Conservation (phyloP, 2,888 invertebrate species). For the Habrosyne pyritoides region DNA sequence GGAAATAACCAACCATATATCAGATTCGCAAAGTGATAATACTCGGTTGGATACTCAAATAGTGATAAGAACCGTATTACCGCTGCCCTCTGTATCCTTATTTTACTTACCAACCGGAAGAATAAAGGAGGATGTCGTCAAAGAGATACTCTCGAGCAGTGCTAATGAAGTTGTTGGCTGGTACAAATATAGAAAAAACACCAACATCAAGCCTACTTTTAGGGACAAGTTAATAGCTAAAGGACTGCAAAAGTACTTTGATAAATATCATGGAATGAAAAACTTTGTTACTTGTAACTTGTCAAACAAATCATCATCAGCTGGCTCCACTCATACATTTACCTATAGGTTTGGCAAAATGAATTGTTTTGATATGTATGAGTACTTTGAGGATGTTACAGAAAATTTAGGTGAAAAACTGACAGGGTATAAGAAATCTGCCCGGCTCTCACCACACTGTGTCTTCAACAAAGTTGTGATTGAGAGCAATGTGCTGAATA, state of each 20-base stretch:
- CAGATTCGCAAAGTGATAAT: conserved; percentile 86
- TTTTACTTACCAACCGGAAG: conserved; percentile 84
- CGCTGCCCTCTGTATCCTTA: conserved; percentile 81
- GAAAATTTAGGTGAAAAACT: conserved; percentile 80
- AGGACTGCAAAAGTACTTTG: conserved; percentile 84
- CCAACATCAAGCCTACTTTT: conserved; percentile 82
- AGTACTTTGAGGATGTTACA: conserved; percentile 79
- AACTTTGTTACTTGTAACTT: conserved; percentile 86
- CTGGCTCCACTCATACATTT: conserved; percentile 84
- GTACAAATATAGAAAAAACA: conserved; percentile 85
- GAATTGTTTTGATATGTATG: conserved; percentile 79
- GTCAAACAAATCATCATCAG: conserved; percentile 76
- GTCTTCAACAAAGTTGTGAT: conserved; percentile 72
- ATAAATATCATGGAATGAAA: conserved; percentile 78
- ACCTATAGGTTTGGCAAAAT: conserved; percentile 85
- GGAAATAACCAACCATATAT: conserved; percentile 86
- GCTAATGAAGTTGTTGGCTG: conserved; percentile 86
- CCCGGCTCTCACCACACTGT: conserved; percentile 59
- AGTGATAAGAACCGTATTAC: conserved; percentile 84
- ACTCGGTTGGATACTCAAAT: conserved; percentile 85
- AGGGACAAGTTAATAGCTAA: conserved; percentile 86
- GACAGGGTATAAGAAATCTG: conserved; percentile 73
- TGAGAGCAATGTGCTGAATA: conserved; percentile 67
- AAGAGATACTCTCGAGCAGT: conserved; percentile 76
- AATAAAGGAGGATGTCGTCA: conserved; percentile 81